phyloP scores from a whole-genome alignment of 2,113 vertebrate genomes.

The Hippocampus mohnikei region DNA sequence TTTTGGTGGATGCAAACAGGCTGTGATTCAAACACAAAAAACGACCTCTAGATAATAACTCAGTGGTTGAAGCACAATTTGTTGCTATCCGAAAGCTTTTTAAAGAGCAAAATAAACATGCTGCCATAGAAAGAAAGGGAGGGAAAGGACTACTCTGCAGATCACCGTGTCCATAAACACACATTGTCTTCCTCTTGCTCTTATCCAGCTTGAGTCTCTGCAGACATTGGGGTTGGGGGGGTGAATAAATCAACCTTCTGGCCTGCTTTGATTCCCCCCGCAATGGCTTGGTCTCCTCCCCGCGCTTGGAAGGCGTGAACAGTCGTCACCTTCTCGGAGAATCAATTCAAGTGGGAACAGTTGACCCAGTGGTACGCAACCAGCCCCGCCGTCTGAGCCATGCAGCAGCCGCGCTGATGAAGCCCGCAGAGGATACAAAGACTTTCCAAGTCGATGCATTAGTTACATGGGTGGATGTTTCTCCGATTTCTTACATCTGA shows the following conservation, averaged over 20 bases:
- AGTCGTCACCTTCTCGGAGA: slow-evolving; percentile 43
- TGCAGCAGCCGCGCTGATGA: background rate
- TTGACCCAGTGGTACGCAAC: slow-evolving; percentile 25
- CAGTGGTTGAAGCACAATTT: slow-evolving; percentile 55
- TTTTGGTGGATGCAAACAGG: slow-evolving; percentile 35
- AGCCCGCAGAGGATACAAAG: background rate
- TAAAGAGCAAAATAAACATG: slow-evolving; percentile 39
- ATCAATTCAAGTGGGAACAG: slow-evolving; percentile 53
- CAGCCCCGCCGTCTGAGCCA: slow-evolving; percentile 39
- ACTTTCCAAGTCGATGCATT: background rate
- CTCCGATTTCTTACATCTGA: background rate
- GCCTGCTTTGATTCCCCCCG: slow-evolving; percentile 41
- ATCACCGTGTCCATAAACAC: slow-evolving; percentile 8
- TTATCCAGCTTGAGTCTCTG: slow-evolving; percentile 3
- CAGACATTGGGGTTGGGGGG: background rate
- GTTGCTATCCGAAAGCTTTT: slow-evolving; percentile 40
- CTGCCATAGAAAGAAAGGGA: slow-evolving; percentile 10
- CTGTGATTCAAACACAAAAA: slow-evolving; percentile 43
- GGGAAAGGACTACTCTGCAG: background rate
- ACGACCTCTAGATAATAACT: slow-evolving; percentile 42
- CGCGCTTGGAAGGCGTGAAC: slow-evolving; percentile 32
- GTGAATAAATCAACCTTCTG: background rate
- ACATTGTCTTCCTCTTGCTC: background rate
- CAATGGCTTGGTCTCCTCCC: slow-evolving; percentile 60
- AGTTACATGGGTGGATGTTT: background rate